A percentile compares a stretch with the other conserved stretches of the same genome.
Evolutionary conservation across 2,113 vertebrate species (phyloP).

Genomic region (Aepyceros melampus): DNA sequence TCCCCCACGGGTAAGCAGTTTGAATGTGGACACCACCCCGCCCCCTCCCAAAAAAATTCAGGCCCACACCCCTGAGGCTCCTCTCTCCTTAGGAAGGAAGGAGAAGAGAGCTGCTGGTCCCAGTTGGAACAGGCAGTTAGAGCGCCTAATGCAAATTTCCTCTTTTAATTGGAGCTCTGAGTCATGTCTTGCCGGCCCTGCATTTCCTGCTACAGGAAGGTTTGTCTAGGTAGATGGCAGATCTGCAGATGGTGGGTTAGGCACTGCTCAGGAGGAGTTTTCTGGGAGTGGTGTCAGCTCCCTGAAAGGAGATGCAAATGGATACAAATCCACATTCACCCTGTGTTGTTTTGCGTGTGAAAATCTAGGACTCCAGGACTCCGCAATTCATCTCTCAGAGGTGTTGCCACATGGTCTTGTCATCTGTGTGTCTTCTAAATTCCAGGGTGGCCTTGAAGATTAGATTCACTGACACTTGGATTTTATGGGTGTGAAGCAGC

Average conservation of each 20-base stretch:
- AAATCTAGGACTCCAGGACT: background rate
- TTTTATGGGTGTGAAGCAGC: background rate
- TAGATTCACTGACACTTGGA: background rate
- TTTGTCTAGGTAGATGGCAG: background rate
- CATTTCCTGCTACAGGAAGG: constrained; percentile 21
- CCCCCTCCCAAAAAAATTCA: background rate
- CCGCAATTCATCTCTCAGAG: accelerated
- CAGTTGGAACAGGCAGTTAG: constrained; percentile 23
- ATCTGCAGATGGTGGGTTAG: background rate
- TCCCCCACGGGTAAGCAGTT: background rate
- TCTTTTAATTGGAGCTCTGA: constrained; percentile 17
- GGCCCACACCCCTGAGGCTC: accelerated
- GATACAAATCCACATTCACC: accelerated
- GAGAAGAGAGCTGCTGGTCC: background rate
- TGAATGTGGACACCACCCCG: background rate
- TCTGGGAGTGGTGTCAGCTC: background rate
- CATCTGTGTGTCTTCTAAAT: accelerated
- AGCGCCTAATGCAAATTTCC: constrained; percentile 8
- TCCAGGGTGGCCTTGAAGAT: background rate
- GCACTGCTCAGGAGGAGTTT: background rate
- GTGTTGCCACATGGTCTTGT: accelerated
- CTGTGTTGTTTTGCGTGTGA: background rate
- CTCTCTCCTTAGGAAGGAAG: background rate
- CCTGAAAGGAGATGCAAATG: background rate
- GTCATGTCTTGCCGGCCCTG: background rate